Base-by-base conservation (phyloP, 2,113 vertebrate species). In the Amphiprion ocellaris region DNA sequence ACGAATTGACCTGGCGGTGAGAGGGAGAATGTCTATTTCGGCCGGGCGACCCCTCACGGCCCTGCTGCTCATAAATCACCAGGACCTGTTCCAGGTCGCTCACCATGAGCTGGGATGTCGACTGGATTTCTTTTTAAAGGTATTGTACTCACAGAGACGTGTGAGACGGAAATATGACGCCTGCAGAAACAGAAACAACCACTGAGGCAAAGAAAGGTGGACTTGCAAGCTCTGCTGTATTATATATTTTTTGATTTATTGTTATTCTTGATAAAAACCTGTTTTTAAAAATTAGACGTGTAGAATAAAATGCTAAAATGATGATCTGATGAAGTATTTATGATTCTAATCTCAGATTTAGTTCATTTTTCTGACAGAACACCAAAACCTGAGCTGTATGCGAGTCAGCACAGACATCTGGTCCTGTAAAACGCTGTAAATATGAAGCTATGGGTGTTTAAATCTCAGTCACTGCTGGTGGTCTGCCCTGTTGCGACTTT, bases 1-100 rank as follows among this genome's bases (percentile, higher is more conserved):
- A 87, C 71, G 44, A 59, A 87, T 79, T 9, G 54, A 89, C 64
- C 68, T 66, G 15, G n/a, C 19, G 69, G 81, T 66, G 70, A 30
- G 33, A 60, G 28, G 12, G 23, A 58, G 50, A 62, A 56, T 8
- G 4, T 88, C 89, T 89, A 89, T 93, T 92, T 92, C 88, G 56
- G 86, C 72, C 28, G 30, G 37, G 78, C 53, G 82, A 90, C 72
- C 77, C 81, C 62, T 74, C 46, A 23, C 74, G 47, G 60, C 55
- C 81, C 82, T 24, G 37, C 15, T 0, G n/a, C 30, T 61, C 84
- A 69, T 90, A 79, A 91, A 91, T 92, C 88, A 91, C 66, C 30
- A 50, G 1, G 46, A 86, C 82, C 65, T 74, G 84, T 59, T 79
- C 58, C 26, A 52, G 72, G 73, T 68, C 77, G 62, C 12, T 77